Conservation (phyloP, 2,797 vertebrate species). For the Momotus momota region DNA sequence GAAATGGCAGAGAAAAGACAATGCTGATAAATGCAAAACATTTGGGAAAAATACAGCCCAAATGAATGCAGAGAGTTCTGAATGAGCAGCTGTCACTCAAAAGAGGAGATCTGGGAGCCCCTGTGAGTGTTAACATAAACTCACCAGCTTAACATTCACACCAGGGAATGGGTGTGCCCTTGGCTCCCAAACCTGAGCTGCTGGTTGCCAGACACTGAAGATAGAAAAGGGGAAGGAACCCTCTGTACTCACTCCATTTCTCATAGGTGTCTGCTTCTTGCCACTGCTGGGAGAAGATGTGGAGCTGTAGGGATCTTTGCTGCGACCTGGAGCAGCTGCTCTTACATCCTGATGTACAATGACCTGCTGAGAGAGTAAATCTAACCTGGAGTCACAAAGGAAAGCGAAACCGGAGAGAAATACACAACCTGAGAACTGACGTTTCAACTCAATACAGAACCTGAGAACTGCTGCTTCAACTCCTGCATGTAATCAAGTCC, state of each 20-base stretch:
- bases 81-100: background rate
- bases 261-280: background rate
- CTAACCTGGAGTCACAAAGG: slow-evolving; percentile 17
- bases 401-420: slow-evolving; percentile 38
- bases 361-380: background rate
- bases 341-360: background rate
- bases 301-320: background rate
- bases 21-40: background rate
- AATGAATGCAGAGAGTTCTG: background rate
- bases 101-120: background rate
- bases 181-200: background rate
- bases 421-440: background rate
- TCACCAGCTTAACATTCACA: background rate
- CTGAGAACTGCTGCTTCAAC: background rate
- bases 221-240: slow-evolving; percentile 5
- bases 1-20: slow-evolving; percentile 3
- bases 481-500: background rate
- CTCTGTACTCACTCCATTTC: slow-evolving; percentile 23
- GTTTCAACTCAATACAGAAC: background rate
- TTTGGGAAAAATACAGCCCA: background rate
- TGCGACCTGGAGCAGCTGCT: background rate
- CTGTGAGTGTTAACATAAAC: background rate
- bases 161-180: slow-evolving; percentile 16
- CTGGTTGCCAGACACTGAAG: background rate
- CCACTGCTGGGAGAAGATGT: background rate